These are phyloP conservation scores for Peucedramus taeniatus DNA, from an alignment of 2,113 vertebrate genomes.

Conservation along the genomic window DNA sequence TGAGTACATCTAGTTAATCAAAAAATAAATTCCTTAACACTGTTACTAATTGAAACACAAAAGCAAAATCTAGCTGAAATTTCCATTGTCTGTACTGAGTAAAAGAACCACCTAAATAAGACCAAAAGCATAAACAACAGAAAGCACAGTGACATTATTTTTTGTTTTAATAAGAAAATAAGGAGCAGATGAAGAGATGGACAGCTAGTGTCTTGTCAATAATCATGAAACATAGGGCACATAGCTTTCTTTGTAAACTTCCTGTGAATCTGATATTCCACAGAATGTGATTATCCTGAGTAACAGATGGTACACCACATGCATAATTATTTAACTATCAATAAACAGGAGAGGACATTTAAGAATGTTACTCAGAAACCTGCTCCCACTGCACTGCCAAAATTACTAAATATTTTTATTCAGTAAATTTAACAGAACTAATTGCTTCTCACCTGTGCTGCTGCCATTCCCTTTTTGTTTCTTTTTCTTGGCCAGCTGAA, in stretches of 20 bases:
- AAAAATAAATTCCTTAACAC: background rate
- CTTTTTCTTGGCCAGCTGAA: constrained; percentile 91
- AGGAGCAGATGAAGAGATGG: background rate
- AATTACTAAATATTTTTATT: background rate
- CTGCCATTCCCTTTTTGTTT: constrained; percentile 81
- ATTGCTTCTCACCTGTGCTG: constrained; percentile 73
- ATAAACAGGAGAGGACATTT: background rate
- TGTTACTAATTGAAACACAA: background rate
- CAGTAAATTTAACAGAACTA: background rate
- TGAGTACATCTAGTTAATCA: background rate
- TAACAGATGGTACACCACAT: background rate
- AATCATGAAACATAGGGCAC: background rate
- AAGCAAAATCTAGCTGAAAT: background rate
- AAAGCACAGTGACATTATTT: background rate
- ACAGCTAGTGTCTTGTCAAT: background rate
- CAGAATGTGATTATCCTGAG: background rate
- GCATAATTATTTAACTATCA: background rate
- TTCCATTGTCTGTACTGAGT: background rate
- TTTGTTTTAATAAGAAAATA: background rate
- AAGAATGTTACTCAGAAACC: background rate
- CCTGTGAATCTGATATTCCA: background rate
- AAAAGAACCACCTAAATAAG: background rate
- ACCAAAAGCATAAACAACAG: background rate
- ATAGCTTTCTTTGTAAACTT: background rate
- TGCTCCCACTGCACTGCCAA: background rate